Conservation (phyloP, 1,140 invertebrate genomes). For the Thaumetopoea pityocampa region DNA sequence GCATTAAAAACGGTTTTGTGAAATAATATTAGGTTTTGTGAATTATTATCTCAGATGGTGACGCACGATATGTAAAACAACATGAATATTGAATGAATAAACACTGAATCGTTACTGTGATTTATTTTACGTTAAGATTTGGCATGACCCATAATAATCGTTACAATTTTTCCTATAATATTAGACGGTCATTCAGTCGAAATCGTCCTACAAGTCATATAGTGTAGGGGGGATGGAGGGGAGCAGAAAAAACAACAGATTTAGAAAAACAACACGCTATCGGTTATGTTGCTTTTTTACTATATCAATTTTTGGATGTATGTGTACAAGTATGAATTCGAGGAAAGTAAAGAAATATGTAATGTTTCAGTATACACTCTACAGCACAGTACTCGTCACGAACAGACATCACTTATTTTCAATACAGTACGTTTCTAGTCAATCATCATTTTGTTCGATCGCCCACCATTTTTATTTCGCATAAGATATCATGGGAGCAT, state of each 20-base stretch:
- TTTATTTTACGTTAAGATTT: too few relatives aligned
- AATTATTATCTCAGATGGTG: too few relatives aligned
- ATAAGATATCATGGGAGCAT: conserved; percentile 56
- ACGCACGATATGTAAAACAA: too few relatives aligned
- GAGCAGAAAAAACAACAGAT: conserved; percentile 28
- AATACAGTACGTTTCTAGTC: conserved; percentile 68
- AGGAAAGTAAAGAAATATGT: conserved; percentile 73
- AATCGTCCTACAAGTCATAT: conserved; percentile 10
- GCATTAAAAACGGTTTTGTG: too few relatives aligned
- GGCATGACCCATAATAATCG: too few relatives aligned
- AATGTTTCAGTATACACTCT: conserved; percentile 72
- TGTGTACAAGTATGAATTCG: conserved; percentile 73
- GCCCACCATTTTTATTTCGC: conserved; percentile 53
- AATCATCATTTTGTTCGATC: conserved; percentile 65
- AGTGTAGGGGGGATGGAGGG: conserved; percentile 12
- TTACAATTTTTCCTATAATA: too few relatives aligned
- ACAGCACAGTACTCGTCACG: conserved; percentile 71
- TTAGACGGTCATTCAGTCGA: conserved; percentile 17
- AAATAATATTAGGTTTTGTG: too few relatives aligned
- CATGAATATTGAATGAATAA: too few relatives aligned
- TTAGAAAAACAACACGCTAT: conserved; percentile 62
- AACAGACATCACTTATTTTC: conserved; percentile 73
- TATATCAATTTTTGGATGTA: conserved; percentile 75
- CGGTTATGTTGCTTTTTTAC: conserved; percentile 75
- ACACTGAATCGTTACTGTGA: too few relatives aligned